Evolutionary conservation across 2,888 invertebrate genomes (phyloP).

Genomic region (Isotomurus palustris): DNA sequence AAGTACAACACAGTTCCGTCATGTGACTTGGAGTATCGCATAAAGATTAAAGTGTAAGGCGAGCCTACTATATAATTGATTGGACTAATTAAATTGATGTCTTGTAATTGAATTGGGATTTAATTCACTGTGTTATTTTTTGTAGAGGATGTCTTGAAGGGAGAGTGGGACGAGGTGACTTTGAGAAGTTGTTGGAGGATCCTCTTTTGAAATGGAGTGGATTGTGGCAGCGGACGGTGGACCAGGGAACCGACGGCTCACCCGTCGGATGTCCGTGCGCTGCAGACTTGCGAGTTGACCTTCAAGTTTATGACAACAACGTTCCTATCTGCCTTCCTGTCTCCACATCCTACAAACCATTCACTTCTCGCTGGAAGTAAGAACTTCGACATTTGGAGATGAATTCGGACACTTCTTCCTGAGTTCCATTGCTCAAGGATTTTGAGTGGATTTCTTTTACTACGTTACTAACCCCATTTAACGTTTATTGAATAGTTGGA

Average conservation of each 20-base stretch:
- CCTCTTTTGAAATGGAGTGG: conserved; percentile 89
- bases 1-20: conserved; percentile 70
- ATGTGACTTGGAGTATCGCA: conserved; percentile 77
- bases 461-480: no score
- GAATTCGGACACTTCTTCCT: not conserved
- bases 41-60: conserved; percentile 88
- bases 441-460: not conserved
- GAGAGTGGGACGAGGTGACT: conserved; percentile 75
- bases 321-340: conserved; percentile 77
- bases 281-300: conserved; percentile 84
- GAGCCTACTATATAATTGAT: conserved; percentile 9
- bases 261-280: no score
- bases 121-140: conserved; percentile 24
- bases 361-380: conserved; percentile 88
- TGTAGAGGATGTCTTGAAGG: conserved; percentile 89
- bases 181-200: conserved; percentile 78
- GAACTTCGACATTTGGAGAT: conserved; percentile 48
- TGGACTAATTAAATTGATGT: conserved; percentile 6
- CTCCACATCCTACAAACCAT: conserved; percentile 85
- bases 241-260: no score
- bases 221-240: no score
- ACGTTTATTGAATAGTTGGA: conserved; percentile 66
- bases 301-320: conserved; percentile 57
- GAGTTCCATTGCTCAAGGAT: not conserved
- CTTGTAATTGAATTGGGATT: not conserved